phyloP scores from a whole-genome alignment of 2,797 vertebrate genomes.

The Bufotes viridis region DNA sequence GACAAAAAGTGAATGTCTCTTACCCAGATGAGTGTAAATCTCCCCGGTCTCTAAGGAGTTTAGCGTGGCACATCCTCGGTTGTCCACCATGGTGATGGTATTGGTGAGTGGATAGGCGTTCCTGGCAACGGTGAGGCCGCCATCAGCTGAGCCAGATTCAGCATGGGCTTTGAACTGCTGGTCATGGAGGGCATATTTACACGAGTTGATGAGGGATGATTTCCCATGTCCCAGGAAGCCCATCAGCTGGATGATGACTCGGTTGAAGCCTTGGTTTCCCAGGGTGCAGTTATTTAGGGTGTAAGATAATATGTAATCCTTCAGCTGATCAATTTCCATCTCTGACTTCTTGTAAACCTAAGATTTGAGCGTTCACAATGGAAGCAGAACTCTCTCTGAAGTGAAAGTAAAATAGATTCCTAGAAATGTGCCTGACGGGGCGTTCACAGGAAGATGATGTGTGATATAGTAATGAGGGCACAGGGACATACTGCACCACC shows the following conservation, averaged over 20 bases:
- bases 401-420: not conserved
- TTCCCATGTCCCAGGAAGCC: slow-evolving; percentile 43
- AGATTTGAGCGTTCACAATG: not conserved
- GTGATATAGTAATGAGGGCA: no score
- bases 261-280: slow-evolving; percentile 45
- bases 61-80: slow-evolving; percentile 18
- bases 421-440: not conserved
- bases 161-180: not conserved
- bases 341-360: not conserved
- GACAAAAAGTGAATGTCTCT: not conserved
- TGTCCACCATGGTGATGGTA: slow-evolving; percentile 46
- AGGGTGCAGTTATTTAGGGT: slow-evolving; percentile 9
- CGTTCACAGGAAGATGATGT: no score
- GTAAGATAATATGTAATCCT: not conserved
- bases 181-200: slow-evolving; percentile 25
- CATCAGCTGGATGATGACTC: slow-evolving; percentile 28
- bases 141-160: not conserved
- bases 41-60: slow-evolving; percentile 26
- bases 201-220: slow-evolving; percentile 47
- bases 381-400: not conserved
- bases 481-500: no score
- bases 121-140: not conserved
- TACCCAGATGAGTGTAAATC: slow-evolving; percentile 38
- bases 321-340: not conserved
- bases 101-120: slow-evolving; percentile 20